Evolutionary conservation across 2,113 vertebrate species (phyloP), one percentile per base, ranked within the genome.

Genomic region (Paedocypris sp.): DNA sequence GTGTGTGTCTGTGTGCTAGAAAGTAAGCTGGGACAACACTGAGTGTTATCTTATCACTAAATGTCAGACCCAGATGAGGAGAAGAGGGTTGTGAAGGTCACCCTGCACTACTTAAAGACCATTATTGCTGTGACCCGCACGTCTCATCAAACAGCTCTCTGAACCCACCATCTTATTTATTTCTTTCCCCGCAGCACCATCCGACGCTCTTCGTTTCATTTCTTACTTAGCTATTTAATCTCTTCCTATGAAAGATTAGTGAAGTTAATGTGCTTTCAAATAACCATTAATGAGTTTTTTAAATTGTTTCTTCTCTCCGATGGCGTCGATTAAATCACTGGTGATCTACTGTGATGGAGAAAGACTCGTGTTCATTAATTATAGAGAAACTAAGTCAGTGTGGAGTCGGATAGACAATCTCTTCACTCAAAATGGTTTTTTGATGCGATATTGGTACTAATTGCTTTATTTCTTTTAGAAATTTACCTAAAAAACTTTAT

Each of bases 41-140:
- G 15, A 23, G 46, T 46, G 59, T 69, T 36, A 69, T 60, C 47
- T 64, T 64, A 31, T 51, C 53, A 68, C 19, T 41, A 58, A 69
- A 69, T 69, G 53, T 64, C 61, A 47, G 50, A 51, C 33, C 22
- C 16, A 45, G 47, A 47, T 41, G 15, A 60, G 51, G 45, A 52
- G 13, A 23, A 43, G 39, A 8, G 19, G 16, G 20, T 43, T 16
- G 31, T 64, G 51, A 68, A 68, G 41, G 53, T 63, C 66, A 64
- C 39, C n/a, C 28, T 48, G 59, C 60, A 22, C 22, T 35, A 19
- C 26, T 52, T 36, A 60, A 52, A 52, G 31, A 39, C 8, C 52
- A 59, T 64, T 41, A 69, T 47, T 64, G 15, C 46, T 13, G 19
- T 59, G 29, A 64, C 53, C 39, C 15, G 36, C 28, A 45, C 11